These are phyloP conservation scores for Drosophila bocki DNA, from an alignment of 1,140 invertebrate species.

Conservation along the genomic window DNA sequence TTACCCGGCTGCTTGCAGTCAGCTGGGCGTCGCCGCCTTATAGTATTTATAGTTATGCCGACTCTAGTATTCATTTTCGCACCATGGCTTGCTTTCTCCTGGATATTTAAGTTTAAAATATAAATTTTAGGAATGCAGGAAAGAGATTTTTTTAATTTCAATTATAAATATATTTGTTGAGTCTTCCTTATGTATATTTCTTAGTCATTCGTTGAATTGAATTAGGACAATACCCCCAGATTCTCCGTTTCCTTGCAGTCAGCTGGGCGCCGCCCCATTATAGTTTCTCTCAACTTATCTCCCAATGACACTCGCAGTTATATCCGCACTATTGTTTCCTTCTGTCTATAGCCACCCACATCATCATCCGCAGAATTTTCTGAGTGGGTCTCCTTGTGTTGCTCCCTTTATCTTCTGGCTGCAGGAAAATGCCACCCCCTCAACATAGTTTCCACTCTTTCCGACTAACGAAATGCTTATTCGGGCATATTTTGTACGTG, in stretches of 20 bases:
- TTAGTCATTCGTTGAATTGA: background rate
- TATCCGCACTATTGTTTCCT: constrained; percentile 30
- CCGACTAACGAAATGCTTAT: constrained; percentile 19
- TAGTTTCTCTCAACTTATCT: constrained; percentile 22
- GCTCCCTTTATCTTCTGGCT: constrained; percentile 15
- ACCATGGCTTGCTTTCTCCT: too few relatives aligned
- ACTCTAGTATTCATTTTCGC: background rate
- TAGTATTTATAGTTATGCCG: background rate
- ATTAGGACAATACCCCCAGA: background rate
- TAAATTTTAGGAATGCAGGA: background rate
- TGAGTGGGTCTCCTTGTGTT: constrained; percentile 20
- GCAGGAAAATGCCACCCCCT: constrained; percentile 17
- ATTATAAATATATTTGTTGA: background rate
- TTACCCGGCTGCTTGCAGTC: constrained; percentile 11
- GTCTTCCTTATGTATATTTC: background rate
- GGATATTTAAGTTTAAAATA: background rate
- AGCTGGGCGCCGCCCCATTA: constrained; percentile 6
- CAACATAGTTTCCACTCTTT: constrained; percentile 12
- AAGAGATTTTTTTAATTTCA: background rate
- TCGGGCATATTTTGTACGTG: constrained; percentile 13
- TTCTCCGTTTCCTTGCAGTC: background rate
- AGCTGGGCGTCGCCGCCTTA: constrained; percentile 46
- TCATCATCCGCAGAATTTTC: constrained; percentile 8
- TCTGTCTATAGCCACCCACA: constrained; percentile 19
- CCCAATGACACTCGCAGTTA: constrained; percentile 29